These are phyloP conservation scores for Acleris emargana DNA, from an alignment of 2,888 invertebrate genomes.

Conservation along the genomic window DNA sequence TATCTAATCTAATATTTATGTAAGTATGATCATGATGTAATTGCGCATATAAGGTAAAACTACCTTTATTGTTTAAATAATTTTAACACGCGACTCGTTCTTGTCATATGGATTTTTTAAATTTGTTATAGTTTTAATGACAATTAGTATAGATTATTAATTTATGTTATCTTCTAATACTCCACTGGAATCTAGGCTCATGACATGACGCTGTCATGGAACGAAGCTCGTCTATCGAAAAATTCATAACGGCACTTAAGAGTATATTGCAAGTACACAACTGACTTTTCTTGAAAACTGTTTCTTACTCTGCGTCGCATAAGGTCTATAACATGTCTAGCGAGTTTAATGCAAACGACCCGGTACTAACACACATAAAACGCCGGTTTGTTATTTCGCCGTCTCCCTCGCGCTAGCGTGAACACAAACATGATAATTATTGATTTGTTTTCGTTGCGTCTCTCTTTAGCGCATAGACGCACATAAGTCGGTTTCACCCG, in stretches of 20 bases:
- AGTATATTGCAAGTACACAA: conserved; percentile 55
- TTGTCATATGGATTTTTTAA: too few relatives aligned
- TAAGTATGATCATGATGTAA: too few relatives aligned
- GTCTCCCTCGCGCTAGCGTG: conserved; percentile 77
- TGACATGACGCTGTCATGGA: too few relatives aligned
- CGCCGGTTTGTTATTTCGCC: conserved; percentile 81
- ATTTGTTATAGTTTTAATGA: too few relatives aligned
- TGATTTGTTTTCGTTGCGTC: conserved; percentile 85
- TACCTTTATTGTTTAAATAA: too few relatives aligned
- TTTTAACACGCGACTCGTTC: too few relatives aligned
- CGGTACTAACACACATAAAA: conserved; percentile 58
- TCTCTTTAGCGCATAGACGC: conserved; percentile 67
- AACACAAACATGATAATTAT: conserved; percentile 72
- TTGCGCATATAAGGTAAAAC: too few relatives aligned
- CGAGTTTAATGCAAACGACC: conserved; percentile 52
- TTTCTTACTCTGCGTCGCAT: conserved; percentile 44
- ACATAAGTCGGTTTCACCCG: conserved; percentile 65
- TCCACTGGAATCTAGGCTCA: too few relatives aligned
- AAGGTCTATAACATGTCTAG: conserved; percentile 57
- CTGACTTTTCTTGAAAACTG: conserved; percentile 43
- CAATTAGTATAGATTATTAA: too few relatives aligned
- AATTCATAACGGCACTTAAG: conserved; percentile 57
- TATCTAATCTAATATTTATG: too few relatives aligned
- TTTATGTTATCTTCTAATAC: too few relatives aligned
- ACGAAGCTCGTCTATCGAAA: conserved; percentile 39